Percentiles rank a stretch among this genome's conserved stretches.
Conservation (phyloP, 1,140 invertebrate species). For the Venustaconcha ellipsiformis region DNA sequence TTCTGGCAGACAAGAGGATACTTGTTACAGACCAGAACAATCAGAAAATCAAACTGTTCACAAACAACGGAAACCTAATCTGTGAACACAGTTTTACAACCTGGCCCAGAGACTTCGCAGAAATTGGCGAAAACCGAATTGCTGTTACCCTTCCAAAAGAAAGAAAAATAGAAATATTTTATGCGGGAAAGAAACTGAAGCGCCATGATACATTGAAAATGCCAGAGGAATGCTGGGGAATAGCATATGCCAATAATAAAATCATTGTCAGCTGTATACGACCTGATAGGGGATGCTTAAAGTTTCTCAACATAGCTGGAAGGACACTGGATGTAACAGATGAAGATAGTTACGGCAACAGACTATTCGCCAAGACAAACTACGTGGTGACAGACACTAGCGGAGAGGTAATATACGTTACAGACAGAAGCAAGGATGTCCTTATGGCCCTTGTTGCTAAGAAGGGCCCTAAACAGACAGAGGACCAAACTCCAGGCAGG, state of each 20-base stretch:
- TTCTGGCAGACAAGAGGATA: conserved; percentile 22
- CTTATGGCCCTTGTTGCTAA: conserved; percentile 15
- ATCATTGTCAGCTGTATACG: conserved; percentile 28
- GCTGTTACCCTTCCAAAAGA: conserved; percentile 30
- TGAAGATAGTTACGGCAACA: conserved; percentile 21
- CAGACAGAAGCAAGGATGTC: conserved; percentile 27
- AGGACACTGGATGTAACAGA: conserved; percentile 23
- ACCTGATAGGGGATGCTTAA: conserved; percentile 22
- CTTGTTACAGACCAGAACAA: conserved; percentile 30
- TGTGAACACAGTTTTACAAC: conserved; percentile 29
- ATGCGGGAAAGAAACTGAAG: conserved; percentile 27
- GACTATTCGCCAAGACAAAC: conserved; percentile 32
- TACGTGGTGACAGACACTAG: conserved; percentile 22
- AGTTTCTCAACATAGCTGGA: conserved; percentile 26
- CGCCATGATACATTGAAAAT: conserved; percentile 25
- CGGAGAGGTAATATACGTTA: conserved; percentile 24
- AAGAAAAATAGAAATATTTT: conserved; percentile 31
- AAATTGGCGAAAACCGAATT: conserved; percentile 24
- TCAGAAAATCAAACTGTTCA: conserved; percentile 31
- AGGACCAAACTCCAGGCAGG: conserved; percentile 22
- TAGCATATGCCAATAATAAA: conserved; percentile 19
- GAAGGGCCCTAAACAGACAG: conserved; percentile 1
- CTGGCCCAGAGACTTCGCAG: conserved; percentile 31
- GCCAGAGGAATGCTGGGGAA: conserved; percentile 34
- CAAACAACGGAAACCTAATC: conserved; percentile 13